These are phyloP conservation scores for Larimichthys polyactis DNA, from an alignment of 2,113 vertebrate genomes.

Conservation along the genomic window DNA sequence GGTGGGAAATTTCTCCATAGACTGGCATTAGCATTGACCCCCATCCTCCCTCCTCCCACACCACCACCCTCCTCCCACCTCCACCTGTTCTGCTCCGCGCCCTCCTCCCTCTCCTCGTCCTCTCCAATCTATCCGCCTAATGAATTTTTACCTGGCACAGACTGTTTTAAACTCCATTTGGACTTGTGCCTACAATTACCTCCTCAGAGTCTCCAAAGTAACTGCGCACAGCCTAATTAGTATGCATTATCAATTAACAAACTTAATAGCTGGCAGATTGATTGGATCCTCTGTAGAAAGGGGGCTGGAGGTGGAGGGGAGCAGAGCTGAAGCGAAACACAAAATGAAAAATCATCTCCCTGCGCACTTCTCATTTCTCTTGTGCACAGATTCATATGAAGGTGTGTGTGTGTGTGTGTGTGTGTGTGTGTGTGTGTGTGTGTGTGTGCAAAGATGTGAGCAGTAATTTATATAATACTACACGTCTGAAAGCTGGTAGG, in stretches of 20 bases:
- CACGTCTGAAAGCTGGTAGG: not conserved
- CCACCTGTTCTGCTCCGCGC: conserved; percentile 88
- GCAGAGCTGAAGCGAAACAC: conserved; percentile 92
- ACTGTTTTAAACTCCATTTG: conserved; percentile 99
- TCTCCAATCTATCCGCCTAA: conserved; percentile 88
- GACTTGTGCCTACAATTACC: conserved; percentile 99
- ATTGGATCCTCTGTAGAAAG: conserved; percentile 98
- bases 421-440: not conserved
- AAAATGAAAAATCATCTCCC: conserved; percentile 95
- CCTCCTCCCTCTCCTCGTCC: conserved; percentile 83
- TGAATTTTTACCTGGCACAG: conserved; percentile 99
- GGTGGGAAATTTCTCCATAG: conserved; percentile 72
- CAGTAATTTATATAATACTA: not conserved
- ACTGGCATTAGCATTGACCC: conserved; percentile 77
- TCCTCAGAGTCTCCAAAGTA: conserved; percentile 99
- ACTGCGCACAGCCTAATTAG: conserved; percentile 98
- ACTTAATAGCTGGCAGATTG: conserved; percentile 99
- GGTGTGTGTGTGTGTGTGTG: not conserved
- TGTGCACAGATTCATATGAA: conserved; percentile 52
- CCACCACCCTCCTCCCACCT: not conserved
- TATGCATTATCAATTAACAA: conserved; percentile 99
- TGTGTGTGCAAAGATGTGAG: not conserved
- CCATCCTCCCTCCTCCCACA: conserved; percentile 36
- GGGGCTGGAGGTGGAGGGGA: conserved; percentile 21
- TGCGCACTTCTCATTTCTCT: conserved; percentile 73